Base-by-base conservation (phyloP, 2,888 invertebrate species). In the Venustoraphidia nigricollis region DNA sequence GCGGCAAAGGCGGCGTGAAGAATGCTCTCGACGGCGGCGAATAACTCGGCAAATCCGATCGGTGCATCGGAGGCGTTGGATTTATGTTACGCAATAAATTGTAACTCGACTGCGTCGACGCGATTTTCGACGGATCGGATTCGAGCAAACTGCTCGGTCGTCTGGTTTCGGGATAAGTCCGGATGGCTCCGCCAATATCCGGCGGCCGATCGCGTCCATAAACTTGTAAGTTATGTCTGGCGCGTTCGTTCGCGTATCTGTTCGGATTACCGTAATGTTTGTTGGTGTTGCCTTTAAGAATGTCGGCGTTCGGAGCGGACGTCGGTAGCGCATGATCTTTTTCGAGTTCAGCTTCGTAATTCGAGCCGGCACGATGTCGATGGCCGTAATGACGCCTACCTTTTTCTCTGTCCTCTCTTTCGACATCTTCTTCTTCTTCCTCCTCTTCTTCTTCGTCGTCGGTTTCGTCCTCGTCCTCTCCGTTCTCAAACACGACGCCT, bases 1-100 rank as follows among this genome's bases (percentile, higher is more conserved):
- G 86, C 10, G 88, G 89, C 54, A 89, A 65, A 0, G 88, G 88
- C 1, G 89, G 89, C 1, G 89, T 89, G 66, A 84, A 81, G 64
- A 86, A 82, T 17, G 73, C 70, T 50, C 87, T 69, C 36, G 83
- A 83, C 17, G 89, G 88, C 46, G 87, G 87, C 34, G 87, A 84
- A 66, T 89, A 89, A 37, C 84, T 85, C 38, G 87, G 87, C 55
- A 85, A 75, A 56, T 85, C 84, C 45, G 79, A 82, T 11, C 75
- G 69, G 57, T 71, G 72, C 64, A 75, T 72, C 10, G 69, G 76
- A 62, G 71, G 76, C 54, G 71, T 79, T 56, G 67, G 80, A 63
- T 69, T 76, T 55, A 69, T 79, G 60, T 64, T 81, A 66, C 70
- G 76, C 62, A 65, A 68, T 60, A 71, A 69, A 68, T 72, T 79